Base-by-base conservation (phyloP, 2,113 vertebrate genomes). In the Ochotona princeps region DNA sequence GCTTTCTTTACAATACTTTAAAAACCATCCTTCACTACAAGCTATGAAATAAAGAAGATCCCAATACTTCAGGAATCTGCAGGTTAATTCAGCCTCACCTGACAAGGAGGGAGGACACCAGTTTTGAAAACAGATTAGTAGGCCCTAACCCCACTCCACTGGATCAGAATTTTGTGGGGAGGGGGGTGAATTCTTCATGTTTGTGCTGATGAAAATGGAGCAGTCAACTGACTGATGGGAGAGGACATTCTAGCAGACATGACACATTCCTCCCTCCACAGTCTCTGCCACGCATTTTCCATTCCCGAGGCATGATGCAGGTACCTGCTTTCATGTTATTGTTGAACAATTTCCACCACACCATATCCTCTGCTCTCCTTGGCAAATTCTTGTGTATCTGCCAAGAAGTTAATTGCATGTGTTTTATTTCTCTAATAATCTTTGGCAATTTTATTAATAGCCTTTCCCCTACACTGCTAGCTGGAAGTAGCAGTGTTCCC, bases 111-210 rank as follows among this genome's bases (percentile, higher is more conserved):
- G 3, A 13, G 2, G 14, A 23, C 13, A 10, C 28, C 65, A 8
- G 6, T 44, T 49, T 87, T 80, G 30, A 38, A 81, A 93, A 78
- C 61, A 94, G 32, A 65, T 67, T 67, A 57, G 49, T 78, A n/a
- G 26, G n/a, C 85, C 73, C 30, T 49, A 90, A 61, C 9, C 54
- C 84, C 76, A 14, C 20, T 32, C 73, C 4, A 57, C 2, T 92
- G 47, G 38, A 20, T 65, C 54, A 70, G 35, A 49, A 8, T 61
- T 47, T 70, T 66, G 63, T n/a, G n/a, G n/a, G n/a, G 38, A 44
- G 38, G 38, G 61, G 32, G 17, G 78, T 72, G 65, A 76, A 51
- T 72, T n/a, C n/a, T 72, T 67, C 28, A 95, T 44, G n/a, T 84
- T 60, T 32, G 54, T n/a, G 6, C 25, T 81, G n/a, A 51, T 32